phyloP scores from a whole-genome alignment of 1,140 invertebrate species.

The Ceratina australensis region DNA sequence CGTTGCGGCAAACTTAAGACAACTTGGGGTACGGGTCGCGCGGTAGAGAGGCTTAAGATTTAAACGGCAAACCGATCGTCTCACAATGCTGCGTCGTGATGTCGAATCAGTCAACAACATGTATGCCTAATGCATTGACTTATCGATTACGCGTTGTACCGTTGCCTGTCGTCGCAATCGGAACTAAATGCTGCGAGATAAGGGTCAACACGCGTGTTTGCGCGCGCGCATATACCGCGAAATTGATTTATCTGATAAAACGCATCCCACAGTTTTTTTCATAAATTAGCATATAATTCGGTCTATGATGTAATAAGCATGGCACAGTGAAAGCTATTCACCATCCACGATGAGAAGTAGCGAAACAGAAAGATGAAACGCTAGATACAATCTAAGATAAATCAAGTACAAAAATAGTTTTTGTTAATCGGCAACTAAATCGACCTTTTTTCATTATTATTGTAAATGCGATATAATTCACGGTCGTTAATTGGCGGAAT shows the following conservation, averaged over 20 bases:
- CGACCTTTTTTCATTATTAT: neutral
- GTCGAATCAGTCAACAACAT: constrained; percentile 54
- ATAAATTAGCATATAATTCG: neutral
- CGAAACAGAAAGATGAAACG: no score
- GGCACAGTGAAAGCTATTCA: neutral
- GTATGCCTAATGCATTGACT: constrained; percentile 48
- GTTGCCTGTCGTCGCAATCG: neutral
- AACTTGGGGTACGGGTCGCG: neutral
- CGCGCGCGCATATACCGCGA: neutral
- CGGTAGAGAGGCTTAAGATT: constrained; percentile 28
- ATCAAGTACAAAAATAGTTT: neutral
- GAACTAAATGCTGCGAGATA: neutral
- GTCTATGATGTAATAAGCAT: neutral
- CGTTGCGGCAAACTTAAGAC: neutral
- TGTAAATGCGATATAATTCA: neutral
- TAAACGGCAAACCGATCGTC: constrained; percentile 42
- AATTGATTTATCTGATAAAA: neutral
- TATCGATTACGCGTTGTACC: constrained; percentile 44
- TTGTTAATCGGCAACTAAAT: constrained; percentile 1
- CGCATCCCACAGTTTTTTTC: neutral
- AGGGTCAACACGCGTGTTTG: no score
- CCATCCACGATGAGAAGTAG: no score
- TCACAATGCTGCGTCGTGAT: constrained; percentile 38
- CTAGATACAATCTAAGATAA: no score
- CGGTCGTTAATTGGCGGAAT: neutral